phyloP scores from a whole-genome alignment of 30 jellyfish, hydroid and myxozoan species.

The Aurelia sp. region DNA sequence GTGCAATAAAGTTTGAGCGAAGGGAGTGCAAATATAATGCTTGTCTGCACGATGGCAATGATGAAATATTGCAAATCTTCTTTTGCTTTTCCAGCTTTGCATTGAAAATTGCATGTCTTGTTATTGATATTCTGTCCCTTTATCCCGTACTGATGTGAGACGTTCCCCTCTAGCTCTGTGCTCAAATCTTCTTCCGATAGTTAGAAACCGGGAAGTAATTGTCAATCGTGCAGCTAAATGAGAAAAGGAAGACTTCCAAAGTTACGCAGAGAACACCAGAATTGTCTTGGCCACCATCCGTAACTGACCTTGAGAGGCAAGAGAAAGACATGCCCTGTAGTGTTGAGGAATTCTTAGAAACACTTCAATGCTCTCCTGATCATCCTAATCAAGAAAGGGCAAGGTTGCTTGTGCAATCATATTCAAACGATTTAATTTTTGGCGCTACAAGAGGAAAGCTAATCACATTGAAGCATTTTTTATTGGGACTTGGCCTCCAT shows the following conservation, averaged over 20 bases:
- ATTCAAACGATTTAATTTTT: neutral
- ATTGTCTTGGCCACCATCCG: constrained; percentile 23
- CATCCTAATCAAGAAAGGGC: constrained; percentile 23
- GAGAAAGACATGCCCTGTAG: constrained; percentile 15
- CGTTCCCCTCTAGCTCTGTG: neutral
- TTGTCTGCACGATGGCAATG: constrained; percentile 4
- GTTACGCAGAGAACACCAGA: too few species aligned
- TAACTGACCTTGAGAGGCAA: constrained; percentile 10
- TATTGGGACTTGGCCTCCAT: constrained; percentile 61
- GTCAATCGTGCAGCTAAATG: too few species aligned
- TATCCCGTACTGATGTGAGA: neutral
- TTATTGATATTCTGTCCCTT: neutral
- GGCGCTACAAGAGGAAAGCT: constrained; percentile 36
- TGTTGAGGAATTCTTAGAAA: constrained; percentile 5
- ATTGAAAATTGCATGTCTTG: neutral
- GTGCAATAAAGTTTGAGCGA: too few species aligned
- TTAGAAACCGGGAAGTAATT: too few species aligned
- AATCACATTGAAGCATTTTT: constrained; percentile 48
- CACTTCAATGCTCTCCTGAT: constrained; percentile 13
- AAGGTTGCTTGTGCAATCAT: constrained; percentile 11
- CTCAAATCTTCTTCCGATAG: too few species aligned
- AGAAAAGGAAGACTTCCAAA: too few species aligned
- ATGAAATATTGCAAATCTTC: neutral
- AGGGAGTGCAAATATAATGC: neutral
- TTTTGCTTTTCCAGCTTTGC: constrained; percentile 13